Evolutionary conservation across 2,113 vertebrate genomes (phyloP).

Genomic region (Limnothrissa miodon): DNA sequence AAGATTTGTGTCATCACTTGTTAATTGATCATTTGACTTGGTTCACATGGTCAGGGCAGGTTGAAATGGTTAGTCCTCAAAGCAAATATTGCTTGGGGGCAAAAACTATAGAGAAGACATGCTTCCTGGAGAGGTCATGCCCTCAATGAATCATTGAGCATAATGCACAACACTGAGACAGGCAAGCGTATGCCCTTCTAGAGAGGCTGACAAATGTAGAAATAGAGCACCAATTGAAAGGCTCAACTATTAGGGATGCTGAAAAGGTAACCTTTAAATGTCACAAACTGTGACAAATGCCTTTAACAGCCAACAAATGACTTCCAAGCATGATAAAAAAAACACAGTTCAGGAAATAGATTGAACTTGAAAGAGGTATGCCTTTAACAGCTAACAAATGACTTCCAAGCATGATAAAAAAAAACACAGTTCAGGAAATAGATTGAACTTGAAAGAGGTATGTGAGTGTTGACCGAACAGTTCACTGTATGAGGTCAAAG

Average conservation of each 20-base stretch:
- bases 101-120: neutral
- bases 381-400: neutral
- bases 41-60: neutral
- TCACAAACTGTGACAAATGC: slow-evolving; percentile 11
- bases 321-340: neutral
- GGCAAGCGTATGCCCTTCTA: neutral
- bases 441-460: neutral
- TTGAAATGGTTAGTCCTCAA: neutral
- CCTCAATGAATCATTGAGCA: neutral
- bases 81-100: neutral
- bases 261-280: slow-evolving; percentile 11
- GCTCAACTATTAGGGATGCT: neutral
- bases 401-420: neutral
- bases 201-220: neutral
- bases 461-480: neutral
- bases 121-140: neutral
- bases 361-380: neutral
- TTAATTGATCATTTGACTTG: neutral
- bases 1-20: neutral
- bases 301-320: neutral
- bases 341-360: neutral
- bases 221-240: neutral
- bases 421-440: neutral
- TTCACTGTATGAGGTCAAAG: slow-evolving; percentile 7
- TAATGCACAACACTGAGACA: neutral